Evolutionary conservation across 2,888 invertebrate genomes (phyloP), one percentile per base, ranked within the genome.

Genomic region (Tetrapedia diversipes): DNA sequence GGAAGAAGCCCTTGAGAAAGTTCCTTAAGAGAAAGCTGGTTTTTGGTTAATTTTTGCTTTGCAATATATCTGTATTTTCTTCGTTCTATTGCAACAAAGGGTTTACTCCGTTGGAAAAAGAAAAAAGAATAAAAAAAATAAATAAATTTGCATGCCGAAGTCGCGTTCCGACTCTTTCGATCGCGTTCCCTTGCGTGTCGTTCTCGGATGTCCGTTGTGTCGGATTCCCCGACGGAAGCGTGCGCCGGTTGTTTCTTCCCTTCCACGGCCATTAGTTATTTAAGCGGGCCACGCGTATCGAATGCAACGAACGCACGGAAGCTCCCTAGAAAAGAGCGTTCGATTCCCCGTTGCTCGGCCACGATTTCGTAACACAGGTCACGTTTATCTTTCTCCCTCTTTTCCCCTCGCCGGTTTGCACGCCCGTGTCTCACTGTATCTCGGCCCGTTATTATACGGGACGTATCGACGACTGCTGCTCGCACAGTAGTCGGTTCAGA

Each of bases 291-390:
- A 34, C n/a, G 14, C 37, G 37, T 39, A 57, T 72, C 72, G 47
- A 72, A 60, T 53, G 70, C 37, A 69, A n/a, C 37, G 37, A 51
- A 68, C 68, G 43, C 51, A 51, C 60, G 72, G 43, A 76, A 53
- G 47, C 7, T 16, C 47, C 8, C 11, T 11, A 16, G n/a, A 37
- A 2, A 24, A 11, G 16, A 6, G 10, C 16, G 56, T 65, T 56
- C 63, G 37, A 71, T 68, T 60, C 59, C 27, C 39, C 49, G 47
- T 27, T 60, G 39, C 16, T 47, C 54, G 57, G 53, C 57, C 37
- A 65, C 63, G 53, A 65, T 70, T 78, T 78, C 77, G 67, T 70
- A 73, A 79, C 78, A 78, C 70, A 78, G 74, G 79, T 78, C 78
- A 78, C 73, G 45, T 59, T 56, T 70, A 65, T 54, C 51, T 47